Evolutionary conservation across 2,113 vertebrate species (phyloP).

Genomic region (Chionodraco myersi): DNA sequence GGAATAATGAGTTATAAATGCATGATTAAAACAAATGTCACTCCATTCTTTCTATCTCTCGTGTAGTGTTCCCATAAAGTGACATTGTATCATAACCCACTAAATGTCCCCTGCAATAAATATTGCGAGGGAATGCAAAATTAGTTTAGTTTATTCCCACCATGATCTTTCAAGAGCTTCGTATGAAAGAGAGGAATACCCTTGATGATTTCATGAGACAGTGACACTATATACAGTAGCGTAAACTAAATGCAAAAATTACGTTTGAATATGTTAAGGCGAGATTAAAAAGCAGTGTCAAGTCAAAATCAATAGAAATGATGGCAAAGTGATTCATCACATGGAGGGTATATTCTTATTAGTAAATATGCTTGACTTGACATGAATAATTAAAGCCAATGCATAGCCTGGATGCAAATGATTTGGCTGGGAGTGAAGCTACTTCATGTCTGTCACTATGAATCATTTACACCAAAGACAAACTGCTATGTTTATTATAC

Average conservation of each 20-base stretch:
- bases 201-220: background rate
- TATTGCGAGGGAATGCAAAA: background rate
- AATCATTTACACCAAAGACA: slow-evolving; percentile 65
- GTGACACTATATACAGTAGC: background rate
- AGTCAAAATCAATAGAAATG: slow-evolving; percentile 39
- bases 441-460: slow-evolving; percentile 71
- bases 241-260: background rate
- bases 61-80: background rate
- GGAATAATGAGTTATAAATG: background rate
- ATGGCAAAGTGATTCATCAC: slow-evolving; percentile 33
- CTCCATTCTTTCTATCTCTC: background rate
- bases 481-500: slow-evolving; percentile 50
- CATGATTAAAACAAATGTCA: slow-evolving; percentile 2
- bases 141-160: background rate
- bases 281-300: background rate
- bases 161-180: background rate
- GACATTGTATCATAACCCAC: background rate
- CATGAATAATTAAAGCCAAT: slow-evolving; percentile 69
- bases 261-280: background rate
- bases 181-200: background rate
- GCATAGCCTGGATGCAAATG: slow-evolving; percentile 60
- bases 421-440: slow-evolving; percentile 61
- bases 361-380: slow-evolving; percentile 55
- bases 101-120: too few species aligned
- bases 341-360: slow-evolving; percentile 25